These are phyloP conservation scores for Isoperla grammatica DNA, from an alignment of 2,888 invertebrate species.

Conservation along the genomic window DNA sequence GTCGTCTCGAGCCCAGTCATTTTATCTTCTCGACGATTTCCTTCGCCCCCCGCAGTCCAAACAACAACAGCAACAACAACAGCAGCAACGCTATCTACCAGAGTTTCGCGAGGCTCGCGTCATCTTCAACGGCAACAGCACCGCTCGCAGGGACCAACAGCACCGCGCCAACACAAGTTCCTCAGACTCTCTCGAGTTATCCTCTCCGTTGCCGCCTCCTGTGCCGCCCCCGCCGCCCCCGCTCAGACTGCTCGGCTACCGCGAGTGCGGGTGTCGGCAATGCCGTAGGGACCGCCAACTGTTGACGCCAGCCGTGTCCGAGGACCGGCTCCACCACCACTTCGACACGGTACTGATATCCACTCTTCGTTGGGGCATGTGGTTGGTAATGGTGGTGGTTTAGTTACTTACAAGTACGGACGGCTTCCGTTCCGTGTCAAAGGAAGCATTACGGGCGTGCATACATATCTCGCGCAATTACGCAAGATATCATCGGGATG, in stretches of 20 bases:
- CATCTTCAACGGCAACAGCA: slow-evolving; percentile 7
- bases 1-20: slow-evolving; percentile 44
- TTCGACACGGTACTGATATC: slow-evolving; percentile 20
- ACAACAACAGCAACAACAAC: slow-evolving; percentile 7
- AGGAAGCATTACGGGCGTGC: too few species aligned
- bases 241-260: slow-evolving; percentile 35
- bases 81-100: slow-evolving; percentile 19
- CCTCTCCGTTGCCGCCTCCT: slow-evolving; percentile 45
- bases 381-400: not conserved
- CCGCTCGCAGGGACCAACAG: slow-evolving; percentile 4
- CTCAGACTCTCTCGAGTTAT: slow-evolving; percentile 41
- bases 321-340: slow-evolving; percentile 18
- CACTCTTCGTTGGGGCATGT: not conserved
- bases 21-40: slow-evolving; percentile 48
- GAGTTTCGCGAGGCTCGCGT: slow-evolving; percentile 13
- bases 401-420: not conserved
- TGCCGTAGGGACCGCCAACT: slow-evolving; percentile 30
- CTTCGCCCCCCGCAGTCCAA: slow-evolving; percentile 38
- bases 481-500: too few species aligned
- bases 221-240: slow-evolving; percentile 47
- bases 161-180: slow-evolving; percentile 34
- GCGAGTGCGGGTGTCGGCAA: slow-evolving; percentile 31
- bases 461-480: too few species aligned
- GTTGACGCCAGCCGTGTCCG: slow-evolving; percentile 21
- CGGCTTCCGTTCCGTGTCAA: too few species aligned